Evolutionary conservation across 2,113 vertebrate species (phyloP), one percentile per base, ranked within the genome.

Genomic region (Mellivora capensis): DNA sequence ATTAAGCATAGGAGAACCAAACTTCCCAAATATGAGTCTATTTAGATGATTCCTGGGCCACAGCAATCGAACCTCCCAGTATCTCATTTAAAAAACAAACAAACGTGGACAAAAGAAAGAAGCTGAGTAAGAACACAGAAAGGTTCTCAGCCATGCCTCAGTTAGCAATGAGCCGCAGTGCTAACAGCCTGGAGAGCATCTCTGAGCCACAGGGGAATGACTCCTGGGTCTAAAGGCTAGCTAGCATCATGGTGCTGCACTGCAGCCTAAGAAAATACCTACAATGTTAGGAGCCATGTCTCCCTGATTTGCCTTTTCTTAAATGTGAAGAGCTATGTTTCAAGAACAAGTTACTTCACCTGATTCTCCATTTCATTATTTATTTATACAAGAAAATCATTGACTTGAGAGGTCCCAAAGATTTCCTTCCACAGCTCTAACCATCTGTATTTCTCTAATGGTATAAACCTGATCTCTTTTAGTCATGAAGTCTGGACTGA

Each of bases 41-140:
- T 44, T 82, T 80, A 72, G 39, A 93, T 54, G 49, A 93, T 76
- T 85, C 42, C 82, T 91, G 37, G 52, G 31, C 8, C n/a, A 76
- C 2, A 44, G 21, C 14, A 91, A 88, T 14, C 5, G 39, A 90
- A 93, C 20, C 81, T 42, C 34, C 13, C n/a, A 72, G 69, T 52
- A 57, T 25, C 62, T 83, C 80, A 87, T n/a, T n/a, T 52, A 17
- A 54, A 37, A 94, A 87, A 39, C 44, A 69, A 83, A 15, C 27
- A 44, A 96, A 84, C 17, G 2, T 3, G 21, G 61, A 83, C 57
- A 90, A 91, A 97, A 47, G 42, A 39, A 64, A 47, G 34, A 61
- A 83, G 54, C 17, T 62, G 31, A 82, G 27, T 34, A 77, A 72
- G 37, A 82, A 82, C 54, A 85, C 3, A 37, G 49, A 52, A 77